A percentile compares a stretch with the other conserved stretches of the same genome.
phyloP scores from a whole-genome alignment of 2,113 vertebrate species.

The Harpagus bidentatus region DNA sequence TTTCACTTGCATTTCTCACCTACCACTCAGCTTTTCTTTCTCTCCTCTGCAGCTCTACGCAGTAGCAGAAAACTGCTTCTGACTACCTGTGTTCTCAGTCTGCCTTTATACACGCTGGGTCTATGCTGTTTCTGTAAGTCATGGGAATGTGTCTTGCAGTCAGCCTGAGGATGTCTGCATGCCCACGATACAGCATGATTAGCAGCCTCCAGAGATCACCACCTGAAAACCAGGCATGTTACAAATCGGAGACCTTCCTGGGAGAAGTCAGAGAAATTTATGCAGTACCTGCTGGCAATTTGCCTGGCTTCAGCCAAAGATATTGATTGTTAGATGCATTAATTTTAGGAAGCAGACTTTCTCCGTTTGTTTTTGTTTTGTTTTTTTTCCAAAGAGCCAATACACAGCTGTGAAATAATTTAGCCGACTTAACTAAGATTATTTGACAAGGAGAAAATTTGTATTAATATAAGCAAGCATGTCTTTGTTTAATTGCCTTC shows the following conservation, averaged over 20 bases:
- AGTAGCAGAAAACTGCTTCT: neutral
- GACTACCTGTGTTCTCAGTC: neutral
- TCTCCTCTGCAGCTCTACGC: neutral
- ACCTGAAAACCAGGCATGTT: neutral
- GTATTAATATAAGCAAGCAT: neutral
- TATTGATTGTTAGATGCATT: neutral
- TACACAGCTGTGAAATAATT: neutral
- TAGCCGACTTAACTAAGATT: neutral
- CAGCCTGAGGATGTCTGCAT: neutral
- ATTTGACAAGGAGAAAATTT: neutral
- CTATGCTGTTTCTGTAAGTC: neutral
- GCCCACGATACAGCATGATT: neutral
- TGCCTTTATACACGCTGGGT: neutral
- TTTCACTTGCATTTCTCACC: neutral
- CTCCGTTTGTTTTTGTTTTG: neutral
- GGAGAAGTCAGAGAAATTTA: neutral
- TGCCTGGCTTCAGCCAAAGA: neutral
- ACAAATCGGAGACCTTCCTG: neutral
- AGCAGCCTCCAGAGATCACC: neutral
- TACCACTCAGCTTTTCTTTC: neutral
- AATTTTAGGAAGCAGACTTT: neutral
- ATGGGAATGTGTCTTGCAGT: neutral
- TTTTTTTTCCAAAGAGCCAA: neutral
- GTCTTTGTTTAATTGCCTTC: neutral
- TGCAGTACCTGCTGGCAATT: neutral